Evolutionary conservation across 2,797 vertebrate genomes (phyloP).

Genomic region (Mus spretus): DNA sequence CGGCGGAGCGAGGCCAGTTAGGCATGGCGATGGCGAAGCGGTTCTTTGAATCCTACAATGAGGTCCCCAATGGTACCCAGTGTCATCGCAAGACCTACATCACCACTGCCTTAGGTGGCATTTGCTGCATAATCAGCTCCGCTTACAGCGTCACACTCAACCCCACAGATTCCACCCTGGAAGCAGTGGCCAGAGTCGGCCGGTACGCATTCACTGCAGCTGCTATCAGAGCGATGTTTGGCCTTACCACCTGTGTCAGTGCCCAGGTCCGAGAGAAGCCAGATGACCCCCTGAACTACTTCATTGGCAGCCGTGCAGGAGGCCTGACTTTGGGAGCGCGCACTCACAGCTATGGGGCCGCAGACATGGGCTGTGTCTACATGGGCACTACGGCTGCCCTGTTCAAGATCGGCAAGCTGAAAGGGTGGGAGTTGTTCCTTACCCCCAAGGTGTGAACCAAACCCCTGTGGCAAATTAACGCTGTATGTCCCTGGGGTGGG

Average conservation of each 20-base stretch:
- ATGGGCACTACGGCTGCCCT: slow-evolving; percentile 91
- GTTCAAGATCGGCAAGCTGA: slow-evolving; percentile 91
- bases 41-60: slow-evolving; percentile 90
- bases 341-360: slow-evolving; percentile 91
- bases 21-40: background rate
- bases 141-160: slow-evolving; percentile 90
- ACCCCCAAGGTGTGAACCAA: slow-evolving; percentile 89
- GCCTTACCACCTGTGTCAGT: slow-evolving; percentile 92
- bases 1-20: fast-evolving
- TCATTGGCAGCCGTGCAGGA: slow-evolving; percentile 92
- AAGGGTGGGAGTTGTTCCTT: slow-evolving; percentile 91
- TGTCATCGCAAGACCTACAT: slow-evolving; percentile 93
- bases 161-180: slow-evolving; percentile 88
- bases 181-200: slow-evolving; percentile 88
- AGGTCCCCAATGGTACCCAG: slow-evolving; percentile 91
- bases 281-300: slow-evolving; percentile 94
- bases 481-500: background rate
- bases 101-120: slow-evolving; percentile 89
- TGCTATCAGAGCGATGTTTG: slow-evolving; percentile 95
- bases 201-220: slow-evolving; percentile 91
- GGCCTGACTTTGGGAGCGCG: slow-evolving; percentile 90
- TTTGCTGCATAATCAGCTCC: slow-evolving; percentile 89
- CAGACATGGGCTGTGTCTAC: slow-evolving; percentile 89
- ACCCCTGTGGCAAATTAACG: slow-evolving; percentile 61
- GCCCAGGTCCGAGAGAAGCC: slow-evolving; percentile 92